A percentile compares a stretch with the other conserved stretches of the same genome.
Evolutionary conservation across 1,140 invertebrate genomes (phyloP).

Genomic region (Scaptomyza graminum): DNA sequence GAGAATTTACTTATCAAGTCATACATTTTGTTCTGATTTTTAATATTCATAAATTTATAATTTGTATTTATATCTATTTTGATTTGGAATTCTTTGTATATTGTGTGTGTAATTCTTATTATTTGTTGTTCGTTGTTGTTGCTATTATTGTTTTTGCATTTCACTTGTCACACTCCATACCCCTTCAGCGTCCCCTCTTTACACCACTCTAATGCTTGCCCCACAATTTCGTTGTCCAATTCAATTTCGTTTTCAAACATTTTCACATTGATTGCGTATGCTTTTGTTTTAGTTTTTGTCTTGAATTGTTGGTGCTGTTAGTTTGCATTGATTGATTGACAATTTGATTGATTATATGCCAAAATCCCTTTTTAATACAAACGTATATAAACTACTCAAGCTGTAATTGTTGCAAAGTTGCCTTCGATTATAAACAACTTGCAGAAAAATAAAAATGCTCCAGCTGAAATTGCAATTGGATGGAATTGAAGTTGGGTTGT

Average conservation of each 20-base stretch:
- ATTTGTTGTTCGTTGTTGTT: slow-evolving; percentile 66
- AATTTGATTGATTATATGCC: slow-evolving; percentile 75
- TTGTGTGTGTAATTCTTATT: slow-evolving; percentile 32
- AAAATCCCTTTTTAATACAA: slow-evolving; percentile 53
- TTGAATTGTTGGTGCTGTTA: slow-evolving; percentile 38
- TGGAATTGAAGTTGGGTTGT: background rate
- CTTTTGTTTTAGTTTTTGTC: slow-evolving; percentile 45
- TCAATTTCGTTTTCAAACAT: slow-evolving; percentile 58
- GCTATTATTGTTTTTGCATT: slow-evolving; percentile 32
- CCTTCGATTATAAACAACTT: slow-evolving; percentile 24
- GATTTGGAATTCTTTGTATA: slow-evolving; percentile 7
- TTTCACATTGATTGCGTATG: slow-evolving; percentile 53
- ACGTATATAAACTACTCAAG: slow-evolving; percentile 14
- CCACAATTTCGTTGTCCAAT: slow-evolving; percentile 58
- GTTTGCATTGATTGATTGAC: slow-evolving; percentile 73
- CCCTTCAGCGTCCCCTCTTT: background rate
- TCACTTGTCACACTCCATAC: slow-evolving; percentile 30
- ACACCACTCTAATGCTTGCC: background rate
- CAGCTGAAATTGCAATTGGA: slow-evolving; percentile 7
- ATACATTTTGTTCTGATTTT: background rate
- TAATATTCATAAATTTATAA: background rate
- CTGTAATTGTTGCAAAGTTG: slow-evolving; percentile 36
- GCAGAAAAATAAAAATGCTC: background rate
- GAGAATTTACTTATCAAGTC: too few species aligned
- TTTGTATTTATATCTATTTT: background rate